Evolutionary conservation across 2,888 invertebrate species (phyloP).

Genomic region (Campoletis raptor): DNA sequence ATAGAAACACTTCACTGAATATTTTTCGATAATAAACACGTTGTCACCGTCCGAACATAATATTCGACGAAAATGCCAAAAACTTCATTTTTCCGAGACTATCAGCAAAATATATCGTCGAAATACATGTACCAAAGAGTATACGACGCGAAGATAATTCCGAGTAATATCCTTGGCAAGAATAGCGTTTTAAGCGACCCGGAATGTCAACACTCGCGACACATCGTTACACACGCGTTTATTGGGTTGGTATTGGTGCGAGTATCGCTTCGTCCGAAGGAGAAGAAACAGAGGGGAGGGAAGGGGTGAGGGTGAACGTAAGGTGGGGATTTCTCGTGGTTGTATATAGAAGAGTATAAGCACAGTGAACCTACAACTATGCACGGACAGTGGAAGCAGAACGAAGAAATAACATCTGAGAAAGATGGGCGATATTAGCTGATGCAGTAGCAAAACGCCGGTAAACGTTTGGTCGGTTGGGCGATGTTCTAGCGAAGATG

Average conservation of each 20-base stretch:
- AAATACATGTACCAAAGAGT: too few relatives aligned
- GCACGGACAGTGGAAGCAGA: background rate
- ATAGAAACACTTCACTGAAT: too few relatives aligned
- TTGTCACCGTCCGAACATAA: too few relatives aligned
- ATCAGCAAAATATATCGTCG: too few relatives aligned
- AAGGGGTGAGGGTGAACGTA: constrained; percentile 19
- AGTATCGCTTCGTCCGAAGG: background rate
- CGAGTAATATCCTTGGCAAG: background rate
- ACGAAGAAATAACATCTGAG: background rate
- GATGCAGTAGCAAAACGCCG: constrained; percentile 54
- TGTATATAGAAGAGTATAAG: background rate
- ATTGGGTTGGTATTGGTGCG: background rate
- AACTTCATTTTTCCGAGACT: too few relatives aligned
- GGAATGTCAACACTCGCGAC: background rate
- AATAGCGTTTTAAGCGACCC: background rate
- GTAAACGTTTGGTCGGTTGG: constrained; percentile 52
- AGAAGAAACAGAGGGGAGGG: constrained; percentile 34
- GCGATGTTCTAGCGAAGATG: constrained; percentile 43
- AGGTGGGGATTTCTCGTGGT: constrained; percentile 46
- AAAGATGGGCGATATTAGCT: constrained; percentile 46
- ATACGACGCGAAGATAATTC: too few relatives aligned
- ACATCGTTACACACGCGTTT: background rate
- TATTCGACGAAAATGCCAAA: too few relatives aligned
- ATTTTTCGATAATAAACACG: too few relatives aligned
- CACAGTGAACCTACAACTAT: constrained; percentile 6